These are phyloP conservation scores for Nephila pilipes DNA, from an alignment of 1,140 invertebrate genomes.

Conservation along the genomic window DNA sequence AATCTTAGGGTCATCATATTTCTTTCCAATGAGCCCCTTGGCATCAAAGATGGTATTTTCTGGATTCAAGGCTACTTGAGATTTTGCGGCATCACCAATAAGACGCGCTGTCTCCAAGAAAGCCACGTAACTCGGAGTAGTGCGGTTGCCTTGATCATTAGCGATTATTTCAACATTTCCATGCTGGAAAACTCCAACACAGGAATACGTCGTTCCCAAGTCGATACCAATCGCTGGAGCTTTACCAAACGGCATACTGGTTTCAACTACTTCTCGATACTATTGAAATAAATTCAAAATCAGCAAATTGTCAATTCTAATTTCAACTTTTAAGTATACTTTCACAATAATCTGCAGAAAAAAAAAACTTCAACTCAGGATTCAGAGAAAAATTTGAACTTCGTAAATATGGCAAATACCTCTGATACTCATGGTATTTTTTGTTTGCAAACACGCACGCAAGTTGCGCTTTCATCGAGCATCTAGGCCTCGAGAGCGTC, in stretches of 20 bases:
- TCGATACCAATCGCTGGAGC: constrained; percentile 82
- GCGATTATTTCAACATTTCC: constrained; percentile 84
- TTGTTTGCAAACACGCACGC: no score
- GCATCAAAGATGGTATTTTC: constrained; percentile 83
- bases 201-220: constrained; percentile 83
- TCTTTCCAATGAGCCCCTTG: constrained; percentile 90
- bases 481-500: no score
- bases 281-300: not conserved
- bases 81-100: constrained; percentile 98
- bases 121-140: constrained; percentile 86
- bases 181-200: constrained; percentile 83
- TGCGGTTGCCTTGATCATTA: constrained; percentile 96
- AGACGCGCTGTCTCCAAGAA: constrained; percentile 87
- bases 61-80: constrained; percentile 85
- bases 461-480: no score
- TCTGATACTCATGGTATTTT: no score
- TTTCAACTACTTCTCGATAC: not conserved
- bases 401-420: no score
- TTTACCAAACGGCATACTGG: constrained; percentile 82
- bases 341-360: no score
- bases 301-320: no score
- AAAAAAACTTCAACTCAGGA: no score
- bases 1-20: constrained; percentile 92
- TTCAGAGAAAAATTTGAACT: no score
- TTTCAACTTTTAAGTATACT: no score